Conservation (phyloP, 2,113 vertebrate species). For the Taurulus bubalis region DNA sequence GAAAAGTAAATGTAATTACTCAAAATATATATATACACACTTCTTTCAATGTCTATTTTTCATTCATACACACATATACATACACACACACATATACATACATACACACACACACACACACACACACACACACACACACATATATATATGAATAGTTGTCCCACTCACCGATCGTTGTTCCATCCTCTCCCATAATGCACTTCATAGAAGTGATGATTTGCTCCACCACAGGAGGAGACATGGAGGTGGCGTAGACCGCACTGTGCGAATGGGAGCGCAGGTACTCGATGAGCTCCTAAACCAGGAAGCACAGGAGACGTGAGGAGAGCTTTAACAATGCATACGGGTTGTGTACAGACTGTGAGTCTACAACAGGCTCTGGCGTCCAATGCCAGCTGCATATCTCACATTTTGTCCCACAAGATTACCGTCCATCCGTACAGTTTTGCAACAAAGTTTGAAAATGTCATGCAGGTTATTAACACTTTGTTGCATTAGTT, state of each 20-base stretch:
- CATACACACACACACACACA: no score
- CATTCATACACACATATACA: no score
- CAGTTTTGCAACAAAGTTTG: not conserved
- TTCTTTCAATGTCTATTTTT: no score
- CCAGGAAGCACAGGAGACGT: conserved; percentile 36
- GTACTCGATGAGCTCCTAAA: conserved; percentile 91
- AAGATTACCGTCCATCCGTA: not conserved
- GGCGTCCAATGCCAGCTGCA: not conserved
- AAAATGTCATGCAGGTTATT: not conserved
- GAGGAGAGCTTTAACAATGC: not conserved
- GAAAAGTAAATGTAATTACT: no score
- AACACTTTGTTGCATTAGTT: not conserved
- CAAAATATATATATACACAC: no score
- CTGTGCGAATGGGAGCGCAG: conserved; percentile 93
- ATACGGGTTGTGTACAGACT: not conserved
- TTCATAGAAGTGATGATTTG: conserved; percentile 95
- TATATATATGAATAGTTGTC: no score
- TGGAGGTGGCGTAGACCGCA: conserved; percentile 90
- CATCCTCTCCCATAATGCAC: conserved; percentile 96
- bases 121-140: no score
- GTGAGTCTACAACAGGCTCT: not conserved
- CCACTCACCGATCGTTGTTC: conserved; percentile 89
- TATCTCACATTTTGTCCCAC: not conserved
- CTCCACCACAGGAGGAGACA: conserved; percentile 92
- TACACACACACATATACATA: no score